Base-by-base conservation (phyloP, 1,140 invertebrate genomes). In the Rhagoletis pomonella region DNA sequence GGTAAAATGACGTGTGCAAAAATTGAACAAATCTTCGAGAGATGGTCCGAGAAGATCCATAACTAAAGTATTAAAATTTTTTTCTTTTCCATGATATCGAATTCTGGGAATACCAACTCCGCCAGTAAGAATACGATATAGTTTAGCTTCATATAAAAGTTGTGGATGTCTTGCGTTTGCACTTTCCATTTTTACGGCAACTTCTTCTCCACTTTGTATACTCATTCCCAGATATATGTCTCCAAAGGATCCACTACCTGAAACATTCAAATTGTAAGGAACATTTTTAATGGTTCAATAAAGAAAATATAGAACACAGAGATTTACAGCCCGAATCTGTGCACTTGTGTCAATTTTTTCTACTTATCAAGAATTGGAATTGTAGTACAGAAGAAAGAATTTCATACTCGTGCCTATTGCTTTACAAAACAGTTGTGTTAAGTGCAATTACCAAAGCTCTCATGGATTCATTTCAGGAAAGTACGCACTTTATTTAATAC, bases 161-260 rank as follows among this genome's bases (percentile, higher is more conserved):
- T 99, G 98, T 12, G 98, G 98, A 94, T 99, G 98, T 89, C 98
- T 95, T 84, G 98, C 98, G 94, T 97, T 97, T 86, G 96, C 94
- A 89, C 96, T 97, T 94, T 99, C 98, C 91, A 99, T 94, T 94
- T 99, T 99, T 47, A 99, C 97, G 90, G 98, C 98, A 85, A 99
- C 98, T 95, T 99, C 98, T 96, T 99, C 98, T 93, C 98, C 98
- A 96, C 98, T 99, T 91, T 96, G 95, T 91, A 98, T 96, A 95
- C 99, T 99, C 94, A 99, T 98, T 89, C 97, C 98, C 90, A 99
- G 95, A 94, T 99, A 99, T 93, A 99, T 99, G 94, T 99, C 99
- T 93, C 99, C 99, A 94, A 99, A 99, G 4, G 98, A 99, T 89
- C 99, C 99, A 93, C 98, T 98, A 9, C 92, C 92, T 93, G 84